phyloP scores from a whole-genome alignment of 2,113 vertebrate species.

The Baryphthengus martii region DNA sequence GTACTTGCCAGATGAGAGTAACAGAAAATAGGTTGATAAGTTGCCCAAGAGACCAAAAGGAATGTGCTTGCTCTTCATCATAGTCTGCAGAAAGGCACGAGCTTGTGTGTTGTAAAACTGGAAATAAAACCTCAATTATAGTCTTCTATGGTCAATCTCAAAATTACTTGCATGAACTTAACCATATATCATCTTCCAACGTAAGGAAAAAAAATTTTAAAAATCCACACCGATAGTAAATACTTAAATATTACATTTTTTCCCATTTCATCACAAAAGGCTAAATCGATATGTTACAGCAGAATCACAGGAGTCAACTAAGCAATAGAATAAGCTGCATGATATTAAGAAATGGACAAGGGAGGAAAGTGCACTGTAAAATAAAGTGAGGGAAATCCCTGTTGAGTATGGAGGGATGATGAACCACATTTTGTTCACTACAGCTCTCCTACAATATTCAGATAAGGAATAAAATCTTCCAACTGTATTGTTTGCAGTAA shows the following conservation, averaged over 20 bases:
- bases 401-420: neutral
- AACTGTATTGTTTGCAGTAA: neutral
- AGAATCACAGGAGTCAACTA: neutral
- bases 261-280: neutral
- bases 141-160: neutral
- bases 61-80: neutral
- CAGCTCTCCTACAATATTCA: neutral
- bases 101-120: neutral
- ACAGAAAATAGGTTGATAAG: neutral
- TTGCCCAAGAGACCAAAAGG: neutral
- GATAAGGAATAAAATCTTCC: neutral
- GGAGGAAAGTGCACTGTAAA: neutral
- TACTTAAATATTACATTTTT: neutral
- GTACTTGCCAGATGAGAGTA: neutral
- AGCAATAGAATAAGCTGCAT: neutral
- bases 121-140: neutral
- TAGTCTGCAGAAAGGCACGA: neutral
- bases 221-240: neutral
- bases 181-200: neutral
- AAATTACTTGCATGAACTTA: neutral
- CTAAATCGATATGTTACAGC: neutral
- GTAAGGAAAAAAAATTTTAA: neutral
- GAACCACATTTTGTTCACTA: neutral
- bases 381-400: neutral
- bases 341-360: neutral